Conservation (phyloP, 2,888 invertebrate species). For the Coremacera marginata region DNA sequence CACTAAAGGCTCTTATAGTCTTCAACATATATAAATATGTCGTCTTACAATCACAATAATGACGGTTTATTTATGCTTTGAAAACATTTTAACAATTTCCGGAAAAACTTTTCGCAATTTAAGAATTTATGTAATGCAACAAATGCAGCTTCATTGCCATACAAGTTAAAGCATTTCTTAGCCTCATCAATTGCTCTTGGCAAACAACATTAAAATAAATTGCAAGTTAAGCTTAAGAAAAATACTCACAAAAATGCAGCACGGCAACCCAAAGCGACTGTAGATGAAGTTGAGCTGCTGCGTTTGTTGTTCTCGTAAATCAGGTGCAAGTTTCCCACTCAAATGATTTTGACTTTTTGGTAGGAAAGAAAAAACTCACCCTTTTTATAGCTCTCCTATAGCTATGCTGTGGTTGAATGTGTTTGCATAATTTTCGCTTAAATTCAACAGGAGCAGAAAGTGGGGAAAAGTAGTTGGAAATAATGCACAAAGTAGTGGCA, state of each 20-base stretch:
- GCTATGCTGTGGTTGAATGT: slow-evolving; percentile 8
- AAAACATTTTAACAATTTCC: background rate
- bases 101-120: slow-evolving; percentile 1
- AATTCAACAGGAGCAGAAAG: slow-evolving; percentile 17
- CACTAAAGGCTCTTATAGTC: too few species aligned
- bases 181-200: slow-evolving; percentile 49
- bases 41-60: too few species aligned
- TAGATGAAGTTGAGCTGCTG: background rate
- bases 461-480: background rate
- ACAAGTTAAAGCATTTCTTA: slow-evolving; percentile 40
- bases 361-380: slow-evolving; percentile 40
- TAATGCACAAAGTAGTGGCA: background rate
- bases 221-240: slow-evolving; percentile 34
- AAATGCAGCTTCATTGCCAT: slow-evolving; percentile 1
- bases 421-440: slow-evolving; percentile 39
- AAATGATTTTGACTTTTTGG: slow-evolving; percentile 30
- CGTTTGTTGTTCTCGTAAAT: slow-evolving; percentile 7
- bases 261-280: background rate
- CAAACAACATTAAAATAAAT: slow-evolving; percentile 50
- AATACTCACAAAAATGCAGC: slow-evolving; percentile 3
- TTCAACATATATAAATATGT: too few species aligned
- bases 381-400: slow-evolving; percentile 8
- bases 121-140: slow-evolving; percentile 22
- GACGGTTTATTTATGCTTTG: background rate
- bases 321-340: background rate